Percentiles rank a stretch among this genome's conserved stretches.
These are phyloP conservation scores for Tipula confusa DNA, from an alignment of 2,888 invertebrate species.

Conservation along the genomic window DNA sequence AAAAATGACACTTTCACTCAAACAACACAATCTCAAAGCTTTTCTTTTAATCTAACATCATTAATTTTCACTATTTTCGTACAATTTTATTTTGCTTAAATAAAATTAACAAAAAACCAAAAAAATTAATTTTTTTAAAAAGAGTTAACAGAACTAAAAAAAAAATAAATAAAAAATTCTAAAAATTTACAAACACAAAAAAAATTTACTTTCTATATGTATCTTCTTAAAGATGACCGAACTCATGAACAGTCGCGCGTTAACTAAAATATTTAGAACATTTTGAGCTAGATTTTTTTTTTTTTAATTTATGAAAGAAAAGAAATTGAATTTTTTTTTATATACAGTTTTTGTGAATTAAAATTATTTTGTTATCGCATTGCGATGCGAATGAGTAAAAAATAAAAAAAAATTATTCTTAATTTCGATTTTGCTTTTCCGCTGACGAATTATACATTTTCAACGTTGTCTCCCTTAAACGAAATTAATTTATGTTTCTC, in stretches of 20 bases:
- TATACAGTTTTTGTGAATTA: slow-evolving; percentile 4
- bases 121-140: neutral
- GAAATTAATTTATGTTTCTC: neutral
- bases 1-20: neutral
- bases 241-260: slow-evolving; percentile 29
- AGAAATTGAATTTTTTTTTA: slow-evolving; percentile 1
- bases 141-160: neutral
- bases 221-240: slow-evolving; percentile 15
- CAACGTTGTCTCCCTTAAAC: neutral
- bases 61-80: neutral
- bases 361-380: slow-evolving; percentile 25
- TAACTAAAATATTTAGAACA: slow-evolving; percentile 26
- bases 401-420: neutral
- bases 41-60: too few relatives aligned
- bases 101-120: neutral
- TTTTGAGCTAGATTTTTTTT: too few relatives aligned
- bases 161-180: neutral
- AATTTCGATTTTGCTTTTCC: neutral
- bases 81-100: neutral
- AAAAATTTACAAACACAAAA: neutral
- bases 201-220: neutral
- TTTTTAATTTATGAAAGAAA: neutral
- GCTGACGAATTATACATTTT: neutral
- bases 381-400: slow-evolving; percentile 15
- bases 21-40: neutral